Evolutionary conservation across 2,888 invertebrate genomes (phyloP).

Genomic region (Euplagia quadripunctaria): DNA sequence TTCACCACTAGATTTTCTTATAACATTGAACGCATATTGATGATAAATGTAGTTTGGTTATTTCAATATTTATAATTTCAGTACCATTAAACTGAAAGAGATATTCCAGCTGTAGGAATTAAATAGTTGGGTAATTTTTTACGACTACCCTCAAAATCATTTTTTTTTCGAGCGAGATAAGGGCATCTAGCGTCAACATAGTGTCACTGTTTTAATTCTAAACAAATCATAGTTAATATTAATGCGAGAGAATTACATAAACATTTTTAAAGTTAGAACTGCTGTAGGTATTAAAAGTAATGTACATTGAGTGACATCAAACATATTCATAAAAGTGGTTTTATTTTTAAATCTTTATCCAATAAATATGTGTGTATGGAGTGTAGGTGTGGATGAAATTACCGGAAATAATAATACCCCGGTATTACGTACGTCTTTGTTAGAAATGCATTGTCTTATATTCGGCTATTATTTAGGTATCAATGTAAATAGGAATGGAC

Average conservation of each 20-base stretch:
- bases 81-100: not conserved
- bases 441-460: not conserved
- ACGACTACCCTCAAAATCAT: not conserved
- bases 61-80: not conserved
- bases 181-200: not conserved
- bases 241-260: too few relatives aligned
- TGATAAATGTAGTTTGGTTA: not conserved
- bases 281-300: too few relatives aligned
- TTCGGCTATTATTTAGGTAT: not conserved
- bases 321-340: too few relatives aligned
- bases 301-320: too few relatives aligned
- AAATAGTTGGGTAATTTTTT: not conserved
- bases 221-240: too few relatives aligned
- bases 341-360: too few relatives aligned
- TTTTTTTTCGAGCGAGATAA: not conserved
- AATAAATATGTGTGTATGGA: too few relatives aligned
- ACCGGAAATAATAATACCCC: not conserved
- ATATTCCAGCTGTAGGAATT: not conserved
- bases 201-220: too few relatives aligned
- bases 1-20: not conserved
- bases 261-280: too few relatives aligned
- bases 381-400: too few relatives aligned
- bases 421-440: not conserved
- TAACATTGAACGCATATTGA: conserved; percentile 1
- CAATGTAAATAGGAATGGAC: not conserved